Base-by-base conservation (phyloP, 1,140 invertebrate species). In the Lepidurus couesii region DNA sequence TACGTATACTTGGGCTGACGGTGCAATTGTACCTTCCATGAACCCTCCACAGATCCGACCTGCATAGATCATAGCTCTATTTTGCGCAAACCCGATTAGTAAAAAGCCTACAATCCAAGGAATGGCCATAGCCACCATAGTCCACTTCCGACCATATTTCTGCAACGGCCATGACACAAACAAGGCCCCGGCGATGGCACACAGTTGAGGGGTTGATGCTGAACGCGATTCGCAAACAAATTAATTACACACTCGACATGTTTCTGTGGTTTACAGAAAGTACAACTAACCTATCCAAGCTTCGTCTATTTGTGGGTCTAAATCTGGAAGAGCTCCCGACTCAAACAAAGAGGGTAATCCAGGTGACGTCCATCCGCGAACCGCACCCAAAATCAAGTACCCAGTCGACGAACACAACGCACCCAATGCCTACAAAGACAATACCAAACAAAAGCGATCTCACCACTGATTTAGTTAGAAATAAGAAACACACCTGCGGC, bases 1-100 rank as follows among this genome's bases (percentile, higher is more conserved):
- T 82, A 91, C 87, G 82, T 91, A 92, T 81, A 91, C 87, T 1
- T 91, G 89, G 10, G 86, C 86, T n/a, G 87, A 86, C 7, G 90
- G 89, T 9, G 88, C 85, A 0, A 87, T 85, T 45, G 91, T 85
- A 7, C 90, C 91, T 53, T 87, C 87, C 73, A 88, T 88, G 73
- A 91, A 34, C 34, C 34, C 34, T 34, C 34, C 34, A 34, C 34
- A 34, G 4, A 34, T 2, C 34, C 34, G 34, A 0, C 90, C 91
- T 7, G 89, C 81, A 81, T 90, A 90, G 0, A 91, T 78, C 7
- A 80, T 74, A 0, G 73, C 6, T 42, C 79, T 44, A 75, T 47
- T 53, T 11, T 78, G n/a, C 43, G 34, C 34, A 34, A 34, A 34
- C 43, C 81, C 82, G 65, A 86, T 84, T 5, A 81, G 47, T 6